phyloP scores from a whole-genome alignment of 2,797 vertebrate genomes.

The Pseudopleuronectes americanus region DNA sequence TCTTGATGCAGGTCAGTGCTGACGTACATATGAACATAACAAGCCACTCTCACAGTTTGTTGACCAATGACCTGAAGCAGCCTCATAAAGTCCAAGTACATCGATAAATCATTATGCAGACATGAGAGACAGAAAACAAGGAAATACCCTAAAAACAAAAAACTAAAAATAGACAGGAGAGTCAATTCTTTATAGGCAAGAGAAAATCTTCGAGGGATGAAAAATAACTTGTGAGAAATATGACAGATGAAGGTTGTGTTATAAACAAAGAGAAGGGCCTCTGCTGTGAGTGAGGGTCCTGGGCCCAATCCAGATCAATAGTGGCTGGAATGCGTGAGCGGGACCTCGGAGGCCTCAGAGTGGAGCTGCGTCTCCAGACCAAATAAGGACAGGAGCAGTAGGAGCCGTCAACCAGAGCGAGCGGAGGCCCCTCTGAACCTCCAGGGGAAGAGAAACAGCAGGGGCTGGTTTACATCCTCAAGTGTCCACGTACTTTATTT shows the following conservation, averaged over 20 bases:
- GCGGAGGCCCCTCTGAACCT: conserved; percentile 30
- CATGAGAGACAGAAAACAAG: too few relatives aligned
- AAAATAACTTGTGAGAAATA: too few relatives aligned
- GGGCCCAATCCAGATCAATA: conserved; percentile 80
- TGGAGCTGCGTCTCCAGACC: conserved; percentile 83
- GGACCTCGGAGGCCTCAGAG: conserved; percentile 74
- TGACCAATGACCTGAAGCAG: neutral
- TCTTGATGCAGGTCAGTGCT: conserved; percentile 4
- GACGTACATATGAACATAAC: neutral
- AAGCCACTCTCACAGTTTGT: neutral
- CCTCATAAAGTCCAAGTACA: neutral
- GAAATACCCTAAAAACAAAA: too few relatives aligned
- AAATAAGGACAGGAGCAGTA: conserved; percentile 86
- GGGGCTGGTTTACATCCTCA: conserved; percentile 34
- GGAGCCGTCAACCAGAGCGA: conserved; percentile 56
- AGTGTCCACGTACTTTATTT: neutral
- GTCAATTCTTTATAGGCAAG: too few relatives aligned
- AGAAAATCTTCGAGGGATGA: too few relatives aligned
- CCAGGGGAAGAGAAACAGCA: too few relatives aligned
- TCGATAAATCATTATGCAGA: conserved; percentile 12
- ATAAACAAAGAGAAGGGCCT: neutral
- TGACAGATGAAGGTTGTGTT: neutral
- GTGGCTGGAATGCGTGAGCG: conserved; percentile 82
- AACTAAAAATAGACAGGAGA: too few relatives aligned
- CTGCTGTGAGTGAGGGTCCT: conserved; percentile 48